Percentiles rank a stretch among this genome's conserved stretches.
These are phyloP conservation scores for Popillia japonica DNA, from an alignment of 1,140 invertebrate species.

Conservation along the genomic window DNA sequence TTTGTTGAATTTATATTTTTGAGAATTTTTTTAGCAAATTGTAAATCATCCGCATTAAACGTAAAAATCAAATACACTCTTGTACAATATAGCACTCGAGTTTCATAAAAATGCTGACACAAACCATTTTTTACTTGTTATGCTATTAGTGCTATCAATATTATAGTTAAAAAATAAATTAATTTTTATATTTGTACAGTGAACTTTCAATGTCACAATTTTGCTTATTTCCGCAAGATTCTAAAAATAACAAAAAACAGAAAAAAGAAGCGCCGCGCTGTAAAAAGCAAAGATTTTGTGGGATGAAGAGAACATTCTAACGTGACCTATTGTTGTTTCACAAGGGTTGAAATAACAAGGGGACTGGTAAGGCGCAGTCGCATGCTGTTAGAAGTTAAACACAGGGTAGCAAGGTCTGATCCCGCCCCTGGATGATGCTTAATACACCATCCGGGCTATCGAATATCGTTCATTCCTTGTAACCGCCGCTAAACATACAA, in stretches of 20 bases:
- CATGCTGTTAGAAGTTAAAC: conserved; percentile 59
- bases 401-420: conserved; percentile 59
- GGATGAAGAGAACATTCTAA: conserved; percentile 42
- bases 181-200: no score
- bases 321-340: conserved; percentile 37
- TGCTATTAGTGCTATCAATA: no score
- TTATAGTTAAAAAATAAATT: no score
- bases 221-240: neutral
- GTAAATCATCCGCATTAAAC: no score
- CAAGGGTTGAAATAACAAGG: conserved; percentile 36
- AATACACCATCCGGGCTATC: conserved; percentile 45
- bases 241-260: conserved; percentile 35
- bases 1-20: no score
- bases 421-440: conserved; percentile 56
- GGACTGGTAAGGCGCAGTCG: conserved; percentile 43
- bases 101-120: no score
- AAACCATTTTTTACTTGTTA: no score
- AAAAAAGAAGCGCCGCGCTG: conserved; percentile 6
- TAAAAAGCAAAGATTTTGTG: conserved; percentile 34
- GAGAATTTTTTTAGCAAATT: no score
- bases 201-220: neutral
- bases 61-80: no score
- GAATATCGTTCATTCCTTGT: conserved; percentile 47
- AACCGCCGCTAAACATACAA: conserved; percentile 41
- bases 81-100: no score